Base-by-base conservation (phyloP, 2,113 vertebrate species). In the Brachionichthys hirsutus region DNA sequence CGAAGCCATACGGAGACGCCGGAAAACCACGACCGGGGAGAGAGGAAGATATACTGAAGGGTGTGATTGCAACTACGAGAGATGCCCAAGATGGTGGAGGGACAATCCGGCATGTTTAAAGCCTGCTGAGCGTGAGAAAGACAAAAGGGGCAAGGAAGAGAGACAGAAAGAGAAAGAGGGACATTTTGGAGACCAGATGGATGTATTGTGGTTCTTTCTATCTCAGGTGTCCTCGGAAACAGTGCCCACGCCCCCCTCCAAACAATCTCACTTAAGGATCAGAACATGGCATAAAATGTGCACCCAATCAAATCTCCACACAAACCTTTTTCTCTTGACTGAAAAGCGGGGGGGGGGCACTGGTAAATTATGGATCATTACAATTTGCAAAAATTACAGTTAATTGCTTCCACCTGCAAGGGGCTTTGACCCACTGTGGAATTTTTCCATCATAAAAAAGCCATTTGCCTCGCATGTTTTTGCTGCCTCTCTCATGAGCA, bases 391-490 rank as follows among this genome's bases (percentile, higher is more conserved):
- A 92, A 92, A 94, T 89, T 67, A 42, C 87, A 93, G 89, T 91
- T 92, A 92, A 91, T 91, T 93, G 92, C 92, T 92, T 91, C 90
- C 89, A 92, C 85, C 93, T 94, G 92, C 89, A 82, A 87, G 89
- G 86, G 91, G 89, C 84, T 92, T 89, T 92, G 88, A 90, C 89
- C 87, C 83, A 70, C 88, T 90, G 88, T 82, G 91, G 87, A 90
- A 89, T 91, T 91, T 92, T 90, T 90, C 89, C 88, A 83, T 90
- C 88, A 90, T 90, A 89, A 92, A 91, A 91, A 89, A 85, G 73
- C 81, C 83, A 88, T 87, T 89, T 86, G 83, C 77, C 80, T 80
- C 79, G 83, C 67, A 70, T 68, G 63, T 78, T 76, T 87, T 74
- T 76, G 62, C 70, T 77, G 56, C 53, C 73, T 73, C 65, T 85